Base-by-base conservation (phyloP, 2,888 invertebrate species). In the Napeogenes sylphis region DNA sequence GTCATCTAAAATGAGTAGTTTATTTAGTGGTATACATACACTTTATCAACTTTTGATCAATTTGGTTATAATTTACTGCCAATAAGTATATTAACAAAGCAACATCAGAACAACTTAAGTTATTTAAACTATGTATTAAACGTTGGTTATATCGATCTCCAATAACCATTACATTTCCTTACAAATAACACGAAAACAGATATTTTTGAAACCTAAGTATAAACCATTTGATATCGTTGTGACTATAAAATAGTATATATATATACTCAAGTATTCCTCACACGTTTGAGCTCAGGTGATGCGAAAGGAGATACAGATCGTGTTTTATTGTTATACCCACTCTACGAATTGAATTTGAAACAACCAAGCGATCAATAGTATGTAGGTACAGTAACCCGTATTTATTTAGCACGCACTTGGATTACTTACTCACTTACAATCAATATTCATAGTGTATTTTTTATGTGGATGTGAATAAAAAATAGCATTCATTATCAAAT, bases 261-360 rank as follows among this genome's bases (percentile, higher is more conserved):
- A 46, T 10, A 58, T 55, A 45, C 46, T 47, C 46, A 62, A 58
- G 55, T 70, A 87, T 88, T 86, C 87, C 66, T 69, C 71, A 68
- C 88, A 87, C 87, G 89, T 87, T 67, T 69, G 74, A 80, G 75
- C 81, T 78, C 90, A 90, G 88, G 89, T 88, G 88, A 81, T 82
- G 75, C 77, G 69, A 67, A 67, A 77, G 71, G 71, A 84, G 84
- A 86, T 84, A 88, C 82, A 80, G 75, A 76, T 76, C 79, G 75
- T 73, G 81, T 88, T 89, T 89, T 89, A 89, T 89, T 88, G 87
- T 90, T 87, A 82, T 82, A 81, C 80, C 84, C 89, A 88, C 89
- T 90, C 81, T 83, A 85, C 81, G 89, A 87, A 90, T 89, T 90
- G 90, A 90, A 90, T 90, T 88, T 85, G 81, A 87, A 89, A 85